Conservation (phyloP, 2,113 vertebrate genomes). For the Seriola rivoliana region DNA sequence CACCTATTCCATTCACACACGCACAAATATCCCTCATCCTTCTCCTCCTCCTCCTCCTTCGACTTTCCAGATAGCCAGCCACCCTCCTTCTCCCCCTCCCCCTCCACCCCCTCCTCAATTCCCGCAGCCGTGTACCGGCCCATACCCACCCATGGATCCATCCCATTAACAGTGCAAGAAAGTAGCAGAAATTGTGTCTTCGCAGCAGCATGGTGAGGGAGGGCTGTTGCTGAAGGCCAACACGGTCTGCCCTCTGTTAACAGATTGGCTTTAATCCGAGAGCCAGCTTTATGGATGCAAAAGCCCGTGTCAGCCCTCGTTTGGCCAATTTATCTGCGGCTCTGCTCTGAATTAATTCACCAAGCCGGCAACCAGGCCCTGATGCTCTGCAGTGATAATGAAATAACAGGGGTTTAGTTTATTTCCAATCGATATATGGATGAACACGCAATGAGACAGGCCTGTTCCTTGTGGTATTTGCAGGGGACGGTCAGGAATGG, state of each 20-base stretch:
- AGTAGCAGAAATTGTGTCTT: slow-evolving; percentile 19
- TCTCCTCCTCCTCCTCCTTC: slow-evolving; percentile 9
- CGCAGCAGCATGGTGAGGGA: slow-evolving; percentile 19
- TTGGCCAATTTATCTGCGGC: slow-evolving; percentile 75
- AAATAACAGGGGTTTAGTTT: slow-evolving; percentile 11
- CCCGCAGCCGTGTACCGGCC: slow-evolving; percentile 48
- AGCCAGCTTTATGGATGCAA: slow-evolving; percentile 60
- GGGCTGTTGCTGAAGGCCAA: slow-evolving; percentile 42
- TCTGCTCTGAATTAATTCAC: slow-evolving; percentile 60
- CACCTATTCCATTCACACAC: slow-evolving; percentile 14
- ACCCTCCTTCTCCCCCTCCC: slow-evolving; percentile 25
- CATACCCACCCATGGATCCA: slow-evolving; percentile 56
- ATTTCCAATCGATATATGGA: neutral
- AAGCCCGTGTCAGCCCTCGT: slow-evolving; percentile 67
- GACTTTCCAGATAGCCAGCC: slow-evolving; percentile 21
- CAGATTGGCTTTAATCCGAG: slow-evolving; percentile 77
- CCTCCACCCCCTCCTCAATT: slow-evolving; percentile 37
- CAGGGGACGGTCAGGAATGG: neutral
- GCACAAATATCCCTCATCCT: slow-evolving; percentile 1
- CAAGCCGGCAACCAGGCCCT: slow-evolving; percentile 36
- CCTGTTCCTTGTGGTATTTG: neutral
- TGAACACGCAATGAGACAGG: slow-evolving; percentile 1
- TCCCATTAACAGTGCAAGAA: slow-evolving; percentile 48
- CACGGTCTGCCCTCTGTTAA: slow-evolving; percentile 44
- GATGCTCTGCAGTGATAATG: slow-evolving; percentile 55